Evolutionary conservation across 2,797 vertebrate genomes (phyloP), one percentile per base, ranked within the genome.

Genomic region (Gila robusta): DNA sequence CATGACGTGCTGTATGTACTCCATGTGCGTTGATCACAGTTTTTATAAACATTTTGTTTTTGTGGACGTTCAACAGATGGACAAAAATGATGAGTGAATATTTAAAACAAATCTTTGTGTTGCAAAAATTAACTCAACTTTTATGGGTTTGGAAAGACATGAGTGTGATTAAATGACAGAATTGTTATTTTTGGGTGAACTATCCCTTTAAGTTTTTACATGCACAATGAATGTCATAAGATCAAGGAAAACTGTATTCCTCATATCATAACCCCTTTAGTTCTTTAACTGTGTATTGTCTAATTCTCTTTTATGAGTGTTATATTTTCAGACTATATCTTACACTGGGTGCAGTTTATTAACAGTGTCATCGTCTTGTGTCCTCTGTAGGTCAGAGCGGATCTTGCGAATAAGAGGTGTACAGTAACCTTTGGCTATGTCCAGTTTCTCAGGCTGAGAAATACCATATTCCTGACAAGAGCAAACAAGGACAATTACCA

Each of bases 291-390:
- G n/a, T 26, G 14, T 10, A 62, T 16, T 21, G 39, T 3, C 17
- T n/a, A 37, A 28, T n/a, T 56, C 12, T 28, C 14, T 62, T 4
- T 71, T 44, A 71, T 44, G 37, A 44, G 11, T n/a, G 69, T n/a
- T 47, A 5, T 47, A 28, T 5, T 28, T 9, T 52, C 47, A 21
- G 28, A 14, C 5, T 0, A 9, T 6, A 16, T 90, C 97, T 96
- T 97, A 97, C 97, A 97, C 94, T 83, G 97, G 97, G 83, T 97
- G 97, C 77, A 97, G 96, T 71, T 97, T 97, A 93, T 97, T 97
- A 88, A 97, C 97, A 44, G 97, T 97, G 92, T 97, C 97, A 88
- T 97, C 97, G 91, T 97, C 97, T 92, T 97, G 97, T 49, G 97
- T 97, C 89, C 97, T 96, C 92, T 97, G 97, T 81, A 97, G 96